A percentile compares a stretch with the other conserved stretches of the same genome.
Evolutionary conservation across 1,140 invertebrate genomes (phyloP).

Genomic region (Hypothenemus hampei): DNA sequence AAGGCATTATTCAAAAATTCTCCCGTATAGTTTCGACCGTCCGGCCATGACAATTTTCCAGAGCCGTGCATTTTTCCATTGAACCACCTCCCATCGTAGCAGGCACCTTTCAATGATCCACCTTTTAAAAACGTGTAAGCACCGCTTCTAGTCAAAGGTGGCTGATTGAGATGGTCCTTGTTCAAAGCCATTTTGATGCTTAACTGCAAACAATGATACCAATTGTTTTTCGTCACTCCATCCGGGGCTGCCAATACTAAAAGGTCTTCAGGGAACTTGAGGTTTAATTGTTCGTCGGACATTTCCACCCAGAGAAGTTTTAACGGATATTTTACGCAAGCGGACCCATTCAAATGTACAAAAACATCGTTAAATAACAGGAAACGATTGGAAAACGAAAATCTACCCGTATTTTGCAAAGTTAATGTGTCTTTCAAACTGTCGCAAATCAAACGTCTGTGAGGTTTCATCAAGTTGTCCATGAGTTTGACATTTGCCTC

Average conservation of each 20-base stretch:
- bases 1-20: constrained; percentile 71
- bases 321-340: constrained; percentile 59
- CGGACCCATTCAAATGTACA: constrained; percentile 62
- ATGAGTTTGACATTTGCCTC: constrained; percentile 61
- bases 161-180: constrained; percentile 51
- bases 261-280: constrained; percentile 74
- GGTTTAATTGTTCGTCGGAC: constrained; percentile 46
- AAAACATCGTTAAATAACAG: constrained; percentile 71
- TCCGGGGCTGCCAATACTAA: constrained; percentile 62
- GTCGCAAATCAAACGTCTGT: constrained; percentile 70
- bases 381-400: constrained; percentile 71
- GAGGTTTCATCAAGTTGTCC: constrained; percentile 60
- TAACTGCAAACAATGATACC: constrained; percentile 65
- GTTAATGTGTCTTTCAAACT: constrained; percentile 66
- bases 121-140: constrained; percentile 63
- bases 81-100: constrained; percentile 70
- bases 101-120: constrained; percentile 65
- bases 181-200: constrained; percentile 58
- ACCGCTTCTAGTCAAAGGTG: constrained; percentile 66
- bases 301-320: constrained; percentile 75
- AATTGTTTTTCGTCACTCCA: constrained; percentile 69
- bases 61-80: constrained; percentile 76
- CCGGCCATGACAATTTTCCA: constrained; percentile 75
- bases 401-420: constrained; percentile 61
- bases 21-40: constrained; percentile 73